A percentile compares a stretch with the other conserved stretches of the same genome.
Conservation (phyloP, 2,797 vertebrate species). For the Gymnopithys bicolor region DNA sequence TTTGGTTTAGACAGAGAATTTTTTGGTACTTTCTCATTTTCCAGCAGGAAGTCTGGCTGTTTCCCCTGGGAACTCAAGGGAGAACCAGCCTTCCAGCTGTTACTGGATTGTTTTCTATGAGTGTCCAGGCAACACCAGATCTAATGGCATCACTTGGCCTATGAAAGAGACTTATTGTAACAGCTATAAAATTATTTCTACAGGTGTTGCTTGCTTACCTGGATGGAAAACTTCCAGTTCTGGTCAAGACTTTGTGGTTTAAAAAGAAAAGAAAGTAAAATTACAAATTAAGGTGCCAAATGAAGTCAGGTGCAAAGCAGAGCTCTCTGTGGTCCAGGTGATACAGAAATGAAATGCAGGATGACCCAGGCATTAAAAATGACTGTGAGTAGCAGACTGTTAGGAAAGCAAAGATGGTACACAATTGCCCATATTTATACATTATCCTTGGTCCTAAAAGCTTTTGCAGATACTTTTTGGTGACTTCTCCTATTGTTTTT, state of each 20-base stretch:
- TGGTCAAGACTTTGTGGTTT: background rate
- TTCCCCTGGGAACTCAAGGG: background rate
- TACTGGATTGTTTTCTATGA: accelerated
- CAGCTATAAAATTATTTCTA: background rate
- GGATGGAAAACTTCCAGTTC: background rate
- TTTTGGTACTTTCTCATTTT: background rate
- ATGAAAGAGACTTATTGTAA: background rate
- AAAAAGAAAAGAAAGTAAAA: background rate
- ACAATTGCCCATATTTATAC: background rate
- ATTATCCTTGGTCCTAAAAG: background rate
- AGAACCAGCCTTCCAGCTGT: background rate
- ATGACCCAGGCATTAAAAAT: background rate
- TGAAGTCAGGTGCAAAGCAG: background rate
- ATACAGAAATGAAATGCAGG: background rate
- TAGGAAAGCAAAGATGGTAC: background rate
- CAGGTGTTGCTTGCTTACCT: background rate
- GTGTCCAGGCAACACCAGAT: background rate
- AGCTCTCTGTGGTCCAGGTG: background rate
- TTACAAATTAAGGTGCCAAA: background rate
- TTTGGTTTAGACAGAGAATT: background rate
- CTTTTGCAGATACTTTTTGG: background rate
- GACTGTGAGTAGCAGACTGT: background rate
- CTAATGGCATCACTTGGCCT: background rate
- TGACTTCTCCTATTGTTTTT: background rate
- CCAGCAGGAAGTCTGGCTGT: background rate